Evolutionary conservation across 2,113 vertebrate genomes (phyloP).

Genomic region (Lonchura striata): DNA sequence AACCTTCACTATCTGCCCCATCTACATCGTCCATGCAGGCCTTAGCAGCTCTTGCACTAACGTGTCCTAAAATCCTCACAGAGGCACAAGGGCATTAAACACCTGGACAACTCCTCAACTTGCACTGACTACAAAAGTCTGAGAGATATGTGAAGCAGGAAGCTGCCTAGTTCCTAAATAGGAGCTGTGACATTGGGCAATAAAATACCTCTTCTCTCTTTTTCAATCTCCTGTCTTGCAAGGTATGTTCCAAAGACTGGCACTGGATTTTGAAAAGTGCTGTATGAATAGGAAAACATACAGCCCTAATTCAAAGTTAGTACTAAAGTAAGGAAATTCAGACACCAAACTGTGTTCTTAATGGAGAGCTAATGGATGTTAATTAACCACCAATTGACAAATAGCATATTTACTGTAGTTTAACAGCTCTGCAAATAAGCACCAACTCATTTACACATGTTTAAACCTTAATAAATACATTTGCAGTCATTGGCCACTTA

Average conservation of each 20-base stretch:
- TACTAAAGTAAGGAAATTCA: conserved; percentile 39
- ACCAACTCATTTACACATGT: conserved; percentile 55
- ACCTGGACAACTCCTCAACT: neutral
- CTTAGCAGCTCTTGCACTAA: neutral
- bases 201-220: neutral
- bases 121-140: neutral
- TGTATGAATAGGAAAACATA: neutral
- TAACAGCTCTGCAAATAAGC: conserved; percentile 57
- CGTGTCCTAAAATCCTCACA: neutral
- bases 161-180: neutral
- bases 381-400: conserved; percentile 68
- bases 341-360: conserved; percentile 48
- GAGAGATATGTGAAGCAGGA: neutral
- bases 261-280: neutral
- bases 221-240: neutral
- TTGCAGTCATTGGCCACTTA: conserved; percentile 51
- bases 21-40: neutral
- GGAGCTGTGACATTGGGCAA: neutral
- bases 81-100: neutral
- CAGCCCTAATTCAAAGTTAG: neutral
- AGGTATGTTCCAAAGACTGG: neutral
- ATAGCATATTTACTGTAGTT: conserved; percentile 56
- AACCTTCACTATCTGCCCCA: neutral
- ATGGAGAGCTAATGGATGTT: conserved; percentile 58
- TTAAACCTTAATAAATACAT: conserved; percentile 69